phyloP scores from a whole-genome alignment of 2,797 vertebrate genomes.

The Chanos chanos region DNA sequence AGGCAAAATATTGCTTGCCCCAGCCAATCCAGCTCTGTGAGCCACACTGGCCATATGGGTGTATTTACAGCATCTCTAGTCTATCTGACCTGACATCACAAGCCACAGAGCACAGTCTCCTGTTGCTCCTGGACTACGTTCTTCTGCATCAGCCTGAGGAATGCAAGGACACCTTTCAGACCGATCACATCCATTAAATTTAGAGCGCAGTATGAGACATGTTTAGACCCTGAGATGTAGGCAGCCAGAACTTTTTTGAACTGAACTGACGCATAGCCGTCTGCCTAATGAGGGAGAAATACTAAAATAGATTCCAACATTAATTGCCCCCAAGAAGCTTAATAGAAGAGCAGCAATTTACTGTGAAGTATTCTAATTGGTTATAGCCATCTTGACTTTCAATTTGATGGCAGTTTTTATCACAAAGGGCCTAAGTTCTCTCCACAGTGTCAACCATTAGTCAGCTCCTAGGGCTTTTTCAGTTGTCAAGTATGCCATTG shows the following conservation, averaged over 20 bases:
- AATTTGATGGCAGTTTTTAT: conserved; percentile 27
- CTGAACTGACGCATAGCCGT: neutral
- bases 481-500: conserved; percentile 31
- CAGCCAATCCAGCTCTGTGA: conserved; percentile 42
- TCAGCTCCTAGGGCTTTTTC: conserved; percentile 24
- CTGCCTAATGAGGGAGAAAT: conserved; percentile 1
- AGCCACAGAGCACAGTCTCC: conserved; percentile 46
- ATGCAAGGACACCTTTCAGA: no score
- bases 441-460: conserved; percentile 30
- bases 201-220: no score
- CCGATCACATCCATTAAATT: no score
- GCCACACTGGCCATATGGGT: conserved; percentile 52
- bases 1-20: conserved; percentile 48
- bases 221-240: no score
- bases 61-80: conserved; percentile 45
- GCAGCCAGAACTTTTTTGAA: conserved; percentile 51
- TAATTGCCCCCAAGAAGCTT: conserved; percentile 27
- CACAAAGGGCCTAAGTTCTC: conserved; percentile 20
- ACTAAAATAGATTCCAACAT: conserved; percentile 11
- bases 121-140: no score
- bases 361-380: conserved; percentile 24
- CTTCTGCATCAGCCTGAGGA: no score
- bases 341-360: conserved; percentile 24
- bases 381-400: conserved; percentile 15
- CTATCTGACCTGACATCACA: conserved; percentile 55